phyloP scores from a whole-genome alignment of 2,797 vertebrate genomes.

The Prunella strophiata region DNA sequence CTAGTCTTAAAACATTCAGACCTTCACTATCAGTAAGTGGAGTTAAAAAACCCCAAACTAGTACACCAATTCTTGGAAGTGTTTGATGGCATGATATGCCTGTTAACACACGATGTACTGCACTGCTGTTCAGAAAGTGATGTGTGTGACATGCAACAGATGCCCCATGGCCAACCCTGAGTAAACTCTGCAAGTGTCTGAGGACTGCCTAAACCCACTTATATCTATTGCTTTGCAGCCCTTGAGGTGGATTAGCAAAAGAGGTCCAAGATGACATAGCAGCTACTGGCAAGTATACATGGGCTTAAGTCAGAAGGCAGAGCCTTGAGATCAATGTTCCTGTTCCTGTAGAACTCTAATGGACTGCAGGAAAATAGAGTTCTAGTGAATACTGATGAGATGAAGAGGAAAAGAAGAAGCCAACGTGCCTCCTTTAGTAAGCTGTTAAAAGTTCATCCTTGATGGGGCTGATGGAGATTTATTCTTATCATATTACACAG shows the following conservation, averaged over 20 bases:
- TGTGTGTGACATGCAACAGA: neutral
- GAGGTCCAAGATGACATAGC: neutral
- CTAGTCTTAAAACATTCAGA: neutral
- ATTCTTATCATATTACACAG: neutral
- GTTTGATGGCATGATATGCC: neutral
- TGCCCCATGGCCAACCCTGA: neutral
- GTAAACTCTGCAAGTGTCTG: neutral
- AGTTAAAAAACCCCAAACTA: neutral
- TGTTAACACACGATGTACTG: neutral
- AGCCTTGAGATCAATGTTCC: neutral
- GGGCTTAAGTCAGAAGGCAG: neutral
- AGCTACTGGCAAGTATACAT: neutral
- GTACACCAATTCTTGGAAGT: neutral
- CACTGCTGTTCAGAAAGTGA: neutral
- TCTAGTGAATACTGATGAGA: neutral
- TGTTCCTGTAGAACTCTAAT: neutral
- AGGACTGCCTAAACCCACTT: neutral
- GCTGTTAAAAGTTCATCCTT: neutral
- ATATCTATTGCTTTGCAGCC: neutral
- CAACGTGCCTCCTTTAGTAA: neutral
- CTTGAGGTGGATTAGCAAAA: neutral
- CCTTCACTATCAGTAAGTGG: neutral
- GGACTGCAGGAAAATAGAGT: neutral
- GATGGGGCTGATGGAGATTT: neutral
- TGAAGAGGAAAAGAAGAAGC: neutral